Evolutionary conservation across 2,888 invertebrate genomes (phyloP), one percentile per base, ranked within the genome.

Genomic region (Phalangium opilio): DNA sequence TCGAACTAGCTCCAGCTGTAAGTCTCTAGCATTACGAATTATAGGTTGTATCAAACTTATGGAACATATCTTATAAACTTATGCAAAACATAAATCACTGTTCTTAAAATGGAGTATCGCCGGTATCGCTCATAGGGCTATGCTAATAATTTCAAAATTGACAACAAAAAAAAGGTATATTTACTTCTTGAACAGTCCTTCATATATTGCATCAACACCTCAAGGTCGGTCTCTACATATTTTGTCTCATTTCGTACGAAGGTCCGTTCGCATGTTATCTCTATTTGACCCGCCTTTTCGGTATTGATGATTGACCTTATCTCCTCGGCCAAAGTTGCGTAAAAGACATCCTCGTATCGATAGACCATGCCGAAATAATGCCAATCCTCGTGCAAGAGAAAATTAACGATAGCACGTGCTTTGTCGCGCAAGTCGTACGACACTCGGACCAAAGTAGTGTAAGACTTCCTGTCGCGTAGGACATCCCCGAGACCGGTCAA

Each of bases 401-500:
- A 57, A 0, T 54, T 55, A 10, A 55, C 18, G 12, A 57, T 57
- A 8, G 56, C 56, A 17, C 44, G 33, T 2, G 56, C 55, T 33
- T 57, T 54, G 38, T 57, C 56, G n/a, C 48, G 15, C 15, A 55
- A 36, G 38, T 55, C 55, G 21, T 57, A 57, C 10, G 55, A 55
- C 43, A 55, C 49, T 3, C 57, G 45, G 14, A 56, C 51, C 27
- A 57, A 39, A 4, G 56, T 57, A 11, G 27, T 47, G 41, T 52
- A 57, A 17, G 51, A 48, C 1, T 50, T 45, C n/a, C 56, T 27
- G 5, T 57, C 41, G 11, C 19, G 45, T 2, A 57, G 41, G 3
- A 55, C 51, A 47, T 57, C 56, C 1, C 56, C 56, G 4, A 57
- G 47, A 8, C 57, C 57, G 1, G 57, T 57, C 15, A 56, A 32